Conservation (phyloP, 2,113 vertebrate species). For the Vulpes lagopus region DNA sequence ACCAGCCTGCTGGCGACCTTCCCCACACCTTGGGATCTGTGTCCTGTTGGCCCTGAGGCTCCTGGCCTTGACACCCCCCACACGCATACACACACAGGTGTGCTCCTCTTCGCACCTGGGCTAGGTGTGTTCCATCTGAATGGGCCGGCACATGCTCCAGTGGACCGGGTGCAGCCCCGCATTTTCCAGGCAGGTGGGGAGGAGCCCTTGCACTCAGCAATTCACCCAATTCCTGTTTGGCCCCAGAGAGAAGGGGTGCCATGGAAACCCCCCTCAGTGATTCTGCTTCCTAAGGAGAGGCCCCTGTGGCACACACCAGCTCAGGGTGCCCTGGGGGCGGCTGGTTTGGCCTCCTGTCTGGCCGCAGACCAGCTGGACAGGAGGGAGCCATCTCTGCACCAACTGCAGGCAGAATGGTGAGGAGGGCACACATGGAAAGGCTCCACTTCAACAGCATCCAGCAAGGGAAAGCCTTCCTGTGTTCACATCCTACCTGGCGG, state of each 20-base stretch:
- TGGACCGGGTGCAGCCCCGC: not conserved
- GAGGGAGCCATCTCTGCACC: not conserved
- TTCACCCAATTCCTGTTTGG: not conserved
- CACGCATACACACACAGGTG: no score
- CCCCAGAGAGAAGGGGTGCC: not conserved
- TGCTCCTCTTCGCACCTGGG: not conserved
- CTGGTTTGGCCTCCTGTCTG: not conserved
- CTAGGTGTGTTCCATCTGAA: not conserved
- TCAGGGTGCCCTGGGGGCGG: not conserved
- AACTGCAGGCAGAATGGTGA: not conserved
- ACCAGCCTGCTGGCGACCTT: not conserved
- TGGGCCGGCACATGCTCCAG: not conserved
- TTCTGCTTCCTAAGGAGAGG: constrained; percentile 34
- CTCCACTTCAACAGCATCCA: not conserved
- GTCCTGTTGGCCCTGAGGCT: not conserved
- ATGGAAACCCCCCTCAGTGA: not conserved
- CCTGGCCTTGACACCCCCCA: not conserved
- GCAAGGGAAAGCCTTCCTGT: not conserved
- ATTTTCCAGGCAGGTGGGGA: not conserved
- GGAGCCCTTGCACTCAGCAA: no score
- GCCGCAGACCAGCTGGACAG: not conserved
- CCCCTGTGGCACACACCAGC: not conserved
- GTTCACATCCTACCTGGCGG: not conserved
- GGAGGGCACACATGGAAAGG: not conserved
- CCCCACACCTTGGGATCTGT: not conserved